Base-by-base conservation (phyloP, 1,140 invertebrate genomes). In the Apis dorsata region DNA sequence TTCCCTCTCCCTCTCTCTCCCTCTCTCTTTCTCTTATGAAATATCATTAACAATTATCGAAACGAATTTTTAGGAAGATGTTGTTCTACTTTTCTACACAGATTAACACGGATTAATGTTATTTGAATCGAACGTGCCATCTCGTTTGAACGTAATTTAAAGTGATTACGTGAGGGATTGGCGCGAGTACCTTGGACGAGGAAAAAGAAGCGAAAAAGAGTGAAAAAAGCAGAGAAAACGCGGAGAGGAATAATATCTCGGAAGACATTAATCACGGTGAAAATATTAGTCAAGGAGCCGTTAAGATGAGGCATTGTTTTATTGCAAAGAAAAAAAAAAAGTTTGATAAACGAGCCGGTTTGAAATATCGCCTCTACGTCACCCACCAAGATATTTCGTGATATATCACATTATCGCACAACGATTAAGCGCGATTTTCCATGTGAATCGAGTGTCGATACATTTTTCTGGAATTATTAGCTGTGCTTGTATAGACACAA, bases 251-350 rank as follows among this genome's bases (percentile, higher is more conserved):
- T 68, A 66, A 76, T 82, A 77, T 77, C 74, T 77, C 57, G 12
- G 34, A 51, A 60, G 63, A 62, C 80, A 82, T 82, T 82, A 82
- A 82, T 82, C 74, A 82, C 74, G n/a, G 24, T 55, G 73, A 69
- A 82, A 82, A 76, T 82, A 77, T 82, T 82, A 74, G 65, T 77
- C 80, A 82, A 82, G 73, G 49, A 69, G 63, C 80, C 72, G 80
- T 82, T 77, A 82, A 82, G 80, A 82, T 69, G 80, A 49, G 74
- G 63, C 74, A 55, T 77, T 76, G 65, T 82, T 65, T 68, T 69
- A 49, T 68, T 69, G 17, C 13, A 19, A 34, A 2, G 28, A 34
- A 2, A 2, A 34, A 34, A 34, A 51, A 81, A 76, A 72, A 28
- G 21, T 66, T 82, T 82, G 80, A 82, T 69, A 77, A 77, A 82